Percentiles rank a stretch among this genome's conserved stretches.
Conservation (phyloP, 2,888 invertebrate species). For the Gordius sp. region DNA sequence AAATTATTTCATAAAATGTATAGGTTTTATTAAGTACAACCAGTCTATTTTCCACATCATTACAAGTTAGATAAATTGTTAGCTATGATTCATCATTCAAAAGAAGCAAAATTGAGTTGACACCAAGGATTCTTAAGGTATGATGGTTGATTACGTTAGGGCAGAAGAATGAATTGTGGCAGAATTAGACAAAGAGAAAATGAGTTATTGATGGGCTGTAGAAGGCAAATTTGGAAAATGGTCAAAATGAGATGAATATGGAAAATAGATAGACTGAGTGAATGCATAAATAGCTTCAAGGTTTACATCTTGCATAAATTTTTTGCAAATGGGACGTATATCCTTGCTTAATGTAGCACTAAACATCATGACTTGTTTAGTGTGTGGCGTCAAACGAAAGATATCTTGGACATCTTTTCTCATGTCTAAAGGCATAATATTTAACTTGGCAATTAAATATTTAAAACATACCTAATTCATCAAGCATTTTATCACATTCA, state of each 20-base stretch:
- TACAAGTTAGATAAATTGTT: too few relatives aligned
- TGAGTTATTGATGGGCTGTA: neutral
- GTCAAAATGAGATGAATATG: neutral
- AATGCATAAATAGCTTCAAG: neutral
- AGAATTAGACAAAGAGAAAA: neutral
- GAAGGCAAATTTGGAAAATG: constrained; percentile 3
- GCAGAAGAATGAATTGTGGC: neutral
- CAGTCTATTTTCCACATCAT: too few relatives aligned
- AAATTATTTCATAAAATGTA: too few relatives aligned
- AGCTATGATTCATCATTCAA: too few relatives aligned
- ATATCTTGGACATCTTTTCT: constrained; percentile 97
- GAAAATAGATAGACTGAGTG: constrained; percentile 10
- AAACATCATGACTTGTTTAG: constrained; percentile 99
- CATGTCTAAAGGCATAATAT: constrained; percentile 56
- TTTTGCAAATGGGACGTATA: constrained; percentile 95
- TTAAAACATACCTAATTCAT: constrained; percentile 47
- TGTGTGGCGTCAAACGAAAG: constrained; percentile 87
- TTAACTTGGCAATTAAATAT: constrained; percentile 22
- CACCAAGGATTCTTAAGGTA: too few relatives aligned
- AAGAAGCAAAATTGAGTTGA: too few relatives aligned
- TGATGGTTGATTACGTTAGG: too few relatives aligned
- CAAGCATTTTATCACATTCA: constrained; percentile 98
- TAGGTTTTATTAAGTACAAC: too few relatives aligned
- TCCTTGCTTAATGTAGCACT: constrained; percentile 97
- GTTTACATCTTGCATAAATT: constrained; percentile 97